Conservation (phyloP, 2,797 vertebrate genomes). For the Artibeus lituratus region DNA sequence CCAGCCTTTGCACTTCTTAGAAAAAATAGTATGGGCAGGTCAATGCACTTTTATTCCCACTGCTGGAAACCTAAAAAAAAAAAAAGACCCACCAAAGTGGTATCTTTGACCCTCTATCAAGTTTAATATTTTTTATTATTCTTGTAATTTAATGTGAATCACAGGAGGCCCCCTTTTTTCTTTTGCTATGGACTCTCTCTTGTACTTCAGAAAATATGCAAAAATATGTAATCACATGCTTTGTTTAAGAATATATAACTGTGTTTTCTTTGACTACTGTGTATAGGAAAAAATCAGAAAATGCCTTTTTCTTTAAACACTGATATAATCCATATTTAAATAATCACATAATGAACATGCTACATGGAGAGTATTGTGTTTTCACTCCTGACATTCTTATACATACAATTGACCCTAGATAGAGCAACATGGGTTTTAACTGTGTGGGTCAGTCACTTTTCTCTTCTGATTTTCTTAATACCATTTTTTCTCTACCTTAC, state of each 20-base stretch:
- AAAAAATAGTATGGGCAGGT: not conserved
- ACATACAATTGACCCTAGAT: not conserved
- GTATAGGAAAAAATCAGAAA: not conserved
- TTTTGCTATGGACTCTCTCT: not conserved
- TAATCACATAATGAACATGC: not conserved
- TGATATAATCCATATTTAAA: conserved; percentile 1
- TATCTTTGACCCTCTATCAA: not conserved
- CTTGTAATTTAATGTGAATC: conserved; percentile 16
- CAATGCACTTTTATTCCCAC: not conserved
- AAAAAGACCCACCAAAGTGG: not conserved
- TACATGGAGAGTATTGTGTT: not conserved
- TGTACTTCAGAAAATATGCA: conserved; percentile 1
- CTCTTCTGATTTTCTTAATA: not conserved
- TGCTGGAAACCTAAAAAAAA: not conserved
- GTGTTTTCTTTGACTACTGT: not conserved
- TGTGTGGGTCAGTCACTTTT: not conserved
- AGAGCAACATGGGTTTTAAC: not conserved
- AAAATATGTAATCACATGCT: not conserved
- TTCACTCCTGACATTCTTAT: conserved; percentile 10
- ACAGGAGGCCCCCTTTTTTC: not conserved
- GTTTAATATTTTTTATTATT: conserved; percentile 34
- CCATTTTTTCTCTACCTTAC: not conserved
- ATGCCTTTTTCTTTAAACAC: conserved; percentile 3
- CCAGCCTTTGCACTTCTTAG: not conserved
- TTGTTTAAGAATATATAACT: conserved; percentile 1